A percentile compares a stretch with the other conserved stretches of the same genome.
Conservation (phyloP, 23 tunicate genomes). For the Oikopleura dioica region DNA sequence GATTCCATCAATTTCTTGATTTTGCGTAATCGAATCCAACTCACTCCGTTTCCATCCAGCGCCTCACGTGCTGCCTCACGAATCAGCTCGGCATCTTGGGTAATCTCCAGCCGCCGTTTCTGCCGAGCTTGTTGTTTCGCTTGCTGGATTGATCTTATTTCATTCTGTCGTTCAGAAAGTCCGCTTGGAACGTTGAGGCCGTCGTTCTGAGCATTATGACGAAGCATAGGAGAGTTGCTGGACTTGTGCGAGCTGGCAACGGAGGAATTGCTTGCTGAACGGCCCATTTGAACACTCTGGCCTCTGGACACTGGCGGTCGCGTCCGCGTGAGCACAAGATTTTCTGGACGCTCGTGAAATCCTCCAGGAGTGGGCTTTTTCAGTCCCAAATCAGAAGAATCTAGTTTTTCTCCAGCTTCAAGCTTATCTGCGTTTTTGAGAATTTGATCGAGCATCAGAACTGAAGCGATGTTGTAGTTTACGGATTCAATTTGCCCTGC, state of each 20-base stretch:
- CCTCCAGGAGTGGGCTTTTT: background rate
- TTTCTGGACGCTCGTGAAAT: conserved; percentile 1
- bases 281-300: background rate
- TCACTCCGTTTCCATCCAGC: conserved; percentile 71
- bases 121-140: background rate
- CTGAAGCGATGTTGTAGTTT: conserved; percentile 15
- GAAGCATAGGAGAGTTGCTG: no score
- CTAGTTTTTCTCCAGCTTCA: background rate
- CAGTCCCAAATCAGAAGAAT: background rate
- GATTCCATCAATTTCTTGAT: conserved; percentile 71
- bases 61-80: conserved; percentile 18
- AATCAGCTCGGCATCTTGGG: background rate
- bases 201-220: no score
- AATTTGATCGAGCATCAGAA: background rate
- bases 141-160: background rate
- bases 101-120: background rate
- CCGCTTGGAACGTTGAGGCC: no score
- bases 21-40: background rate
- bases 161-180: background rate
- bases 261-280: background rate
- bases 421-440: background rate
- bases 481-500: conserved; percentile 34
- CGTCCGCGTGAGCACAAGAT: background rate
- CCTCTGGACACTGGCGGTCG: conserved; percentile 9
- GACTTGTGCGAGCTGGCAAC: background rate